These are phyloP conservation scores for Pogonomyrmex californicus DNA, from an alignment of 1,140 invertebrate genomes.

Conservation along the genomic window DNA sequence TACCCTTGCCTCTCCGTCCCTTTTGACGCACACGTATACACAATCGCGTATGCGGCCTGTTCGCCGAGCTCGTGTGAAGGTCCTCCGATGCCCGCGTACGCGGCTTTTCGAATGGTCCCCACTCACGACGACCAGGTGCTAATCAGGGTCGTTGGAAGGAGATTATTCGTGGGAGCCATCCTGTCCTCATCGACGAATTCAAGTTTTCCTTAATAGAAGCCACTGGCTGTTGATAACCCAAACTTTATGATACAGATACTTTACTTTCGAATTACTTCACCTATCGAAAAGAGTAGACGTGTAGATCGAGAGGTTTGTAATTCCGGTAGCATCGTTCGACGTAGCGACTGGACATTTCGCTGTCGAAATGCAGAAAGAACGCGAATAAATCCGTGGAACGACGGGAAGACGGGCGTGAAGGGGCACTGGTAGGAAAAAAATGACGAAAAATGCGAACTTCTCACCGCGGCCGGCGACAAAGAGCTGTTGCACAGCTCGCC, in stretches of 20 bases:
- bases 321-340: constrained; percentile 1
- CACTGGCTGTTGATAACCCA: background rate
- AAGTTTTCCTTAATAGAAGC: background rate
- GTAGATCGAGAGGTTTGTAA: background rate
- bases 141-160: constrained; percentile 46
- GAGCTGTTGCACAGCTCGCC: constrained; percentile 78
- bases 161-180: constrained; percentile 5
- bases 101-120: constrained; percentile 25
- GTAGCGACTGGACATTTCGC: constrained; percentile 14
- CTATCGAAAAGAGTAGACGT: background rate
- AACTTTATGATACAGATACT: background rate
- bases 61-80: constrained; percentile 30
- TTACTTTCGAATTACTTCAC: background rate
- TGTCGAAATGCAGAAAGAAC: background rate
- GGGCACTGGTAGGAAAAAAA: constrained; percentile 80
- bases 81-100: background rate
- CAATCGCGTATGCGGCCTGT: constrained; percentile 32
- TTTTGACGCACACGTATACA: constrained; percentile 38
- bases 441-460: constrained; percentile 86
- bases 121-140: constrained; percentile 54
- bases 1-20: constrained; percentile 13
- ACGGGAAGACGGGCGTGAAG: constrained; percentile 42
- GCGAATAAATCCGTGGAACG: constrained; percentile 73
- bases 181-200: background rate
- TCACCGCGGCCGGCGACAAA: constrained; percentile 86